These are phyloP conservation scores for Osedax fenrisi DNA, from an alignment of 2,888 invertebrate genomes.

Conservation along the genomic window DNA sequence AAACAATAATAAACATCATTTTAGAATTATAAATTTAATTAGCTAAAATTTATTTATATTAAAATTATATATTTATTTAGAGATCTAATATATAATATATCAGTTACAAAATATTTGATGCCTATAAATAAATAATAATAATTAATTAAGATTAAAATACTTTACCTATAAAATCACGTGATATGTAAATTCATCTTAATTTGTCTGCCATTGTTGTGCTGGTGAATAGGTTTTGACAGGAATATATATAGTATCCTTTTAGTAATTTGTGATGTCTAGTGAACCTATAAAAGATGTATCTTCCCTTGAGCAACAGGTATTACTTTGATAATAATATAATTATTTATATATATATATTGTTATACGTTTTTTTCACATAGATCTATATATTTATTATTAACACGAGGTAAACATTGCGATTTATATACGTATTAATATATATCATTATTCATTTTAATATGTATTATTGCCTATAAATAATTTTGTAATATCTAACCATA, in stretches of 20 bases:
- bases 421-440: no score
- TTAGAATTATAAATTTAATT: background rate
- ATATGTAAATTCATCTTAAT: background rate
- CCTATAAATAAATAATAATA: no score
- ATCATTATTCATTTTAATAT: no score
- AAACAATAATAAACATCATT: background rate
- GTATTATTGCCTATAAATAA: no score
- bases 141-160: no score
- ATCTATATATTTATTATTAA: background rate
- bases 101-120: no score
- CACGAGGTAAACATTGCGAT: background rate
- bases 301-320: background rate
- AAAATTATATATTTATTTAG: background rate
- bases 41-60: background rate
- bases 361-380: no score
- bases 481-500: no score
- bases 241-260: background rate
- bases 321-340: background rate
- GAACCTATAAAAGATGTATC: background rate
- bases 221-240: background rate
- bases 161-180: background rate
- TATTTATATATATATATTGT: background rate
- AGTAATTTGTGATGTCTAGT: background rate
- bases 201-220: background rate
- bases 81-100: background rate